Evolutionary conservation across 2,797 vertebrate genomes (phyloP).

Genomic region (Lemur catta): DNA sequence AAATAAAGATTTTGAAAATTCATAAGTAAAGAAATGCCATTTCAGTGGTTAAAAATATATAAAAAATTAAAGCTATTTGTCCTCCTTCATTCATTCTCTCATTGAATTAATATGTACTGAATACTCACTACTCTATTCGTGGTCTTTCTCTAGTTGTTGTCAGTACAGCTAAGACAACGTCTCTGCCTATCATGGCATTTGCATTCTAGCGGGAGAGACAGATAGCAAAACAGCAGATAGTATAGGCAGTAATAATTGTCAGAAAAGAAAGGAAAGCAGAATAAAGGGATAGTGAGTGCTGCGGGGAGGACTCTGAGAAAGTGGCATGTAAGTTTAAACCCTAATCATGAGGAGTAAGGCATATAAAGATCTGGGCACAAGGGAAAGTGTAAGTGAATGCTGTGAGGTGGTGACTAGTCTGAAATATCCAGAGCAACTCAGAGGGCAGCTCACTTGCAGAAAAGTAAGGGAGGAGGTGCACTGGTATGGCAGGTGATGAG

Average conservation of each 20-base stretch:
- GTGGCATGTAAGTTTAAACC: not conserved
- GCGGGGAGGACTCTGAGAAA: not conserved
- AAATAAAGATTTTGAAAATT: slow-evolving; percentile 10
- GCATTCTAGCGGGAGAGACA: not conserved
- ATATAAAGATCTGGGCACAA: not conserved
- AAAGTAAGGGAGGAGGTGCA: not conserved
- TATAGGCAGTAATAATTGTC: not conserved
- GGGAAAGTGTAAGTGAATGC: not conserved
- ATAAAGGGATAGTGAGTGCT: not conserved
- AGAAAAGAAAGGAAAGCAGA: not conserved
- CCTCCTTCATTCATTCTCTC: not conserved
- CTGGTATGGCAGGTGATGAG: not conserved
- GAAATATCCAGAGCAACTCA: not conserved
- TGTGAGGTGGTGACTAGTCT: not conserved
- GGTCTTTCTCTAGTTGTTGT: not conserved
- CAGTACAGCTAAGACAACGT: not conserved
- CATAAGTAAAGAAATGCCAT: not conserved
- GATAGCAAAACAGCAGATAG: not conserved
- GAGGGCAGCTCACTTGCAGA: not conserved
- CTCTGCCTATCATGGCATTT: not conserved
- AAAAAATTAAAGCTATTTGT: not conserved
- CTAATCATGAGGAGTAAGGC: not conserved
- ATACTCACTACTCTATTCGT: not conserved
- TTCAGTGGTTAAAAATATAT: not conserved
- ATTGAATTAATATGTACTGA: not conserved